Conservation (phyloP, 23 tunicate species). For the Styela clava region DNA sequence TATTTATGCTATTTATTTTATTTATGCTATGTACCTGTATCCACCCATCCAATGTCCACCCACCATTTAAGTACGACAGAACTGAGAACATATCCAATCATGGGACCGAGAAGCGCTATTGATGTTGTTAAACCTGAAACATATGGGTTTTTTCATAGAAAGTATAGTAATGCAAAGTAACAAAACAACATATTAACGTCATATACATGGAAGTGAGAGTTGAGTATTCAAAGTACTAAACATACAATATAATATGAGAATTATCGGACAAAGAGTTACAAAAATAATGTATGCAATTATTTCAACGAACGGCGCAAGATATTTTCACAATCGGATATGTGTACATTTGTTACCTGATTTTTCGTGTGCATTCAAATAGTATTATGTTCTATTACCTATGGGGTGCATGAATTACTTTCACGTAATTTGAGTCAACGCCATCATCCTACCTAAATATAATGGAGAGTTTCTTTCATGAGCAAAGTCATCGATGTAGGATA, state of each 20-base stretch:
- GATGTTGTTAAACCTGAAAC: constrained; percentile 48
- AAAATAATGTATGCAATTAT: too few species aligned
- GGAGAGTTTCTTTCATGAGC: constrained; percentile 61
- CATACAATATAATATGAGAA: background rate
- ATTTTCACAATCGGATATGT: too few species aligned
- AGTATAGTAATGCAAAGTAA: background rate
- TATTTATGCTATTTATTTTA: too few species aligned
- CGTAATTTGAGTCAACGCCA: too few species aligned
- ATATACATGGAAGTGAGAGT: background rate
- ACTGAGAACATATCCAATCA: constrained; percentile 45
- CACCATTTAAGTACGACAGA: constrained; percentile 47
- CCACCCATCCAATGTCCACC: constrained; percentile 72
- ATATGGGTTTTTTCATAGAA: background rate
- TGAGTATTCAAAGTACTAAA: background rate
- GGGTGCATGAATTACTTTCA: too few species aligned
- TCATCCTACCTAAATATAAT: constrained; percentile 58
- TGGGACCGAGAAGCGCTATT: constrained; percentile 62
- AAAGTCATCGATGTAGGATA: constrained; percentile 76
- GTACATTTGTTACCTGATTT: too few species aligned
- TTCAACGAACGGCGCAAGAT: too few species aligned
- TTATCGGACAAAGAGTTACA: background rate
- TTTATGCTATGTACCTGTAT: too few species aligned
- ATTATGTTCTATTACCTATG: too few species aligned
- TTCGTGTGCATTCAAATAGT: too few species aligned
- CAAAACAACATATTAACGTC: background rate